Evolutionary conservation across 2,888 invertebrate genomes (phyloP).

Genomic region (Rhyacophila evoluta): DNA sequence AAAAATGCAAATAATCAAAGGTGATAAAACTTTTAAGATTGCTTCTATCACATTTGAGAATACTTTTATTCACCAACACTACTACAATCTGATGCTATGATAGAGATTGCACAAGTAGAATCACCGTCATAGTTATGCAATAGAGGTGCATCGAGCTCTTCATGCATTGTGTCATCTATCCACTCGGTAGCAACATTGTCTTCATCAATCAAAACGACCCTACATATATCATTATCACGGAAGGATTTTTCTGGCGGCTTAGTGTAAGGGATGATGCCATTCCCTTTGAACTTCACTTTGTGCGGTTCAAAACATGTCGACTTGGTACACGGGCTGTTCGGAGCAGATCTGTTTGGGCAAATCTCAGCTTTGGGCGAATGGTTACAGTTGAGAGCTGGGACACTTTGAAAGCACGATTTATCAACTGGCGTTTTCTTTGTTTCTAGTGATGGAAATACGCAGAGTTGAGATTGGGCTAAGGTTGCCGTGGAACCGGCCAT

Average conservation of each 20-base stretch:
- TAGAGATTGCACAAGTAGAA: background rate
- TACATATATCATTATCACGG: slow-evolving; percentile 40
- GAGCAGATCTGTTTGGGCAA: slow-evolving; percentile 49
- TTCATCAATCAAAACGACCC: slow-evolving; percentile 50
- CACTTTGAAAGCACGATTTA: slow-evolving; percentile 49
- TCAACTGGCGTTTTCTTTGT: slow-evolving; percentile 27
- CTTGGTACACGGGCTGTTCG: slow-evolving; percentile 51
- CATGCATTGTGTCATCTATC: slow-evolving; percentile 46
- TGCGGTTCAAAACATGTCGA: slow-evolving; percentile 30
- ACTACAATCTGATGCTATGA: slow-evolving; percentile 26
- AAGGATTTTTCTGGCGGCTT: slow-evolving; percentile 19
- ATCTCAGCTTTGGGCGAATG: slow-evolving; percentile 34
- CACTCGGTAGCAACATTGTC: slow-evolving; percentile 51
- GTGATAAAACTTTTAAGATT: no score
- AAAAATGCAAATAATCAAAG: no score
- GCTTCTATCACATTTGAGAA: no score
- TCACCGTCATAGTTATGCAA: slow-evolving; percentile 44
- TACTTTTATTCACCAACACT: slow-evolving; percentile 5
- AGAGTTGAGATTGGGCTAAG: slow-evolving; percentile 49
- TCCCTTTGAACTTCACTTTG: slow-evolving; percentile 20
- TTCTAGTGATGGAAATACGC: slow-evolving; percentile 49
- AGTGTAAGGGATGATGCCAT: slow-evolving; percentile 27
- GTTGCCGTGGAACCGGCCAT: slow-evolving; percentile 58
- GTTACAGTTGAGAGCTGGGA: slow-evolving; percentile 51
- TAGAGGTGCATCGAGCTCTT: slow-evolving; percentile 47